Conservation (phyloP, 2,113 vertebrate genomes). For the Nothobranchius kuhntae region DNA sequence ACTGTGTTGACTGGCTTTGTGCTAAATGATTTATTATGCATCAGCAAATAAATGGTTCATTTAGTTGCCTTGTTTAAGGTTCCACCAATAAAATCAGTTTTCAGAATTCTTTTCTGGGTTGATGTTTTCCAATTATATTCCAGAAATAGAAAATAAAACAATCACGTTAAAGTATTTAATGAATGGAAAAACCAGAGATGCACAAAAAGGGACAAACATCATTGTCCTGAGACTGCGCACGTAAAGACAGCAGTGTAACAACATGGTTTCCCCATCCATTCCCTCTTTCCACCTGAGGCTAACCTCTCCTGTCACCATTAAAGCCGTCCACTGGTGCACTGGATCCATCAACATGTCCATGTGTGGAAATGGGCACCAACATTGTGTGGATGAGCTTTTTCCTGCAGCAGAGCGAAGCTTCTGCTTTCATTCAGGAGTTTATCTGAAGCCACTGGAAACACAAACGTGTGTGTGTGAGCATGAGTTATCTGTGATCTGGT, state of each 20-base stretch:
- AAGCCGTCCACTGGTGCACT: conserved; percentile 63
- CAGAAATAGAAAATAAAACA: too few species aligned
- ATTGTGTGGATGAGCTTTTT: not conserved
- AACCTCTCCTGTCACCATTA: conserved; percentile 63
- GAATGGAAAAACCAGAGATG: too few species aligned
- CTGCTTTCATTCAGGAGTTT: conserved; percentile 7
- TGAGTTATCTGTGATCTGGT: conserved; percentile 48
- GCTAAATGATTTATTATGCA: too few species aligned
- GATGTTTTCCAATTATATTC: too few species aligned
- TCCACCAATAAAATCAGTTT: too few species aligned
- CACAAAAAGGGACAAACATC: too few species aligned
- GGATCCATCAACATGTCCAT: conserved; percentile 42
- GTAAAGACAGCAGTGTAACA: conserved; percentile 17
- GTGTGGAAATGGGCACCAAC: conserved; percentile 45
- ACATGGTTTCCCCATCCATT: conserved; percentile 38
- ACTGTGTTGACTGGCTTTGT: too few species aligned
- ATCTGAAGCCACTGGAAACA: conserved; percentile 10
- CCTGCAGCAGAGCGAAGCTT: not conserved
- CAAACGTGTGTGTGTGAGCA: conserved; percentile 22
- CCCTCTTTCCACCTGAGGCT: conserved; percentile 41
- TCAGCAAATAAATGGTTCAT: too few species aligned
- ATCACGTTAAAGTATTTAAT: too few species aligned
- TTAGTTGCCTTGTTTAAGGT: too few species aligned
- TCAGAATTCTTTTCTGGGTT: too few species aligned
- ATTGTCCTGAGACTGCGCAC: conserved; percentile 9